A percentile compares a stretch with the other conserved stretches of the same genome.
These are phyloP conservation scores for Oreochromis mossambicus DNA, from an alignment of 2,797 vertebrate species.

Conservation along the genomic window DNA sequence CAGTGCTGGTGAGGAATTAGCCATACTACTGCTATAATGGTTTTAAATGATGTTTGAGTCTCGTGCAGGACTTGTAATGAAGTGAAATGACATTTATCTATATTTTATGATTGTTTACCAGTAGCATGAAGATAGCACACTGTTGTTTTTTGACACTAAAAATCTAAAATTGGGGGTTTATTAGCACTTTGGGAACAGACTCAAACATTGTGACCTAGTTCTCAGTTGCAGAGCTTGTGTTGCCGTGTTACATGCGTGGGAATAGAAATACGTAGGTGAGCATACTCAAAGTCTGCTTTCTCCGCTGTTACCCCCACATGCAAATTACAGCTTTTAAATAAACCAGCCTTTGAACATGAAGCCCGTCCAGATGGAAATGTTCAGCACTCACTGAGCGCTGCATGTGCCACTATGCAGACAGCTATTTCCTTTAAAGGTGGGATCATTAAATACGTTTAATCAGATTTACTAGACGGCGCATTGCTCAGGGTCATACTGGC, in stretches of 20 bases:
- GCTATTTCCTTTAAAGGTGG: slow-evolving; percentile 57
- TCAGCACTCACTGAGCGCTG: slow-evolving; percentile 35
- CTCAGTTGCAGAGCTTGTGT: slow-evolving; percentile 14
- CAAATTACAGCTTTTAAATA: slow-evolving; percentile 62
- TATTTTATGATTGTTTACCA: neutral
- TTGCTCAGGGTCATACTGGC: slow-evolving; percentile 9
- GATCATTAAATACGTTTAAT: slow-evolving; percentile 60
- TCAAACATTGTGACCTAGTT: slow-evolving; percentile 21
- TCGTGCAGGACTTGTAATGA: neutral
- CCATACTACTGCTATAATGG: neutral
- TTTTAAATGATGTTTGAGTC: neutral
- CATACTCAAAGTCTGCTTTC: slow-evolving; percentile 47
- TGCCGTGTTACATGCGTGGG: slow-evolving; percentile 29
- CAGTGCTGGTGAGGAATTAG: neutral
- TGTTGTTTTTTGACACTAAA: neutral
- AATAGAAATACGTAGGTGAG: slow-evolving; percentile 46
- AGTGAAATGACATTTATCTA: neutral
- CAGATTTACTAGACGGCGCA: slow-evolving; percentile 41
- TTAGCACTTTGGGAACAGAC: slow-evolving; percentile 8
- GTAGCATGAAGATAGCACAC: neutral
- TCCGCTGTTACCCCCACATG: slow-evolving; percentile 61
- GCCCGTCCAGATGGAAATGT: slow-evolving; percentile 69
- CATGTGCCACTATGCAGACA: slow-evolving; percentile 46
- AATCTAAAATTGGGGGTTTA: neutral
- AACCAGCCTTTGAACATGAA: slow-evolving; percentile 70